Conservation (phyloP, 2,888 invertebrate species). For the Hypolimnas misippus region DNA sequence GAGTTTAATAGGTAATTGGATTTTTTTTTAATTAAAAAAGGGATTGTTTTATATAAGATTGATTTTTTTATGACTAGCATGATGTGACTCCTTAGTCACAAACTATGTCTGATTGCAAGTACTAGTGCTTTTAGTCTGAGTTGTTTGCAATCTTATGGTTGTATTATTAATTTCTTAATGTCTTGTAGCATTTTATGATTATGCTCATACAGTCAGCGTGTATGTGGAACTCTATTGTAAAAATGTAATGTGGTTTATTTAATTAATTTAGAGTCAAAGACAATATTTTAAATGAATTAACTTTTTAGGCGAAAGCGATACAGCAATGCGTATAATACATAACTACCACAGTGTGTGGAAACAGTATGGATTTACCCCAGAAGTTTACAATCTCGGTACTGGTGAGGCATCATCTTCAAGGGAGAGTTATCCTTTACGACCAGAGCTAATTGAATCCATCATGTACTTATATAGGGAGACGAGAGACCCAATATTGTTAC, state of each 20-base stretch:
- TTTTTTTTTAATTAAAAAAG: neutral
- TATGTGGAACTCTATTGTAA: too few species aligned
- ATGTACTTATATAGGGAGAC: constrained; percentile 98
- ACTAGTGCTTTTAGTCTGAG: too few species aligned
- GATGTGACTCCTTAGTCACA: too few species aligned
- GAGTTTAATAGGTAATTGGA: constrained; percentile 87
- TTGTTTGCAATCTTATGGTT: too few species aligned
- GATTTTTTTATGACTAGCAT: too few species aligned
- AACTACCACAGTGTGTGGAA: constrained; percentile 99
- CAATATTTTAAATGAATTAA: too few species aligned
- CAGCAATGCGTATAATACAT: constrained; percentile 96
- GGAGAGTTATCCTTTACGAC: constrained; percentile 96
- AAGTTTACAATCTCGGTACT: constrained; percentile 97
- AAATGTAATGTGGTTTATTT: too few species aligned
- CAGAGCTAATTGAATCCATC: constrained; percentile 97
- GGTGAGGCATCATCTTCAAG: constrained; percentile 93
- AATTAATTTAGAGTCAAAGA: too few species aligned
- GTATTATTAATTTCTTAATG: too few species aligned
- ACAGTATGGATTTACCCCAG: constrained; percentile 98
- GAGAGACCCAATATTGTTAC: constrained; percentile 94
- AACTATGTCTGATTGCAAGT: too few species aligned
- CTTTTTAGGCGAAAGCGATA: constrained; percentile 90
- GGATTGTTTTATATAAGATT: neutral
- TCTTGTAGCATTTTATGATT: too few species aligned
- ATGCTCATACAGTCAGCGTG: too few species aligned